Evolutionary conservation across 2,888 invertebrate genomes (phyloP).

Genomic region (Glyphotaelius pellucidus): DNA sequence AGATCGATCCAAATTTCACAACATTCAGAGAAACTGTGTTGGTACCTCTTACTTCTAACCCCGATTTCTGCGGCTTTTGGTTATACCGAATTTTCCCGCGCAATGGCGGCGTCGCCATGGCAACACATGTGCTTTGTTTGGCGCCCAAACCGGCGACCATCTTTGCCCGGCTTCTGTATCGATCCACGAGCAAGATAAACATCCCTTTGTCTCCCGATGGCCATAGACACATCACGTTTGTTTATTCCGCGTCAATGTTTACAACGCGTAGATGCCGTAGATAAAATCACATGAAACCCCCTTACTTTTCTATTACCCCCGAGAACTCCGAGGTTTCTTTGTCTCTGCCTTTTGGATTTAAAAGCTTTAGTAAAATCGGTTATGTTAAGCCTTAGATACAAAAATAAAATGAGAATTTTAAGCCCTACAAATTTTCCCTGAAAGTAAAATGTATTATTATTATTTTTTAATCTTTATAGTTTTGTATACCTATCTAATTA

Average conservation of each 20-base stretch:
- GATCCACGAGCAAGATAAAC: constrained; percentile 43
- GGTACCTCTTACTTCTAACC: not conserved
- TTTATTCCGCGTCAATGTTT: constrained; percentile 10
- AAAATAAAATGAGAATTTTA: too few species aligned
- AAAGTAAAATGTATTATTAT: not conserved
- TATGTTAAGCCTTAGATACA: not conserved
- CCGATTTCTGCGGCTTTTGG: not conserved
- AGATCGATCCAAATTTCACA: not conserved
- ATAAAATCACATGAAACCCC: not conserved
- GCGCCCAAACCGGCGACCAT: constrained; percentile 53
- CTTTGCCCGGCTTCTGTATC: constrained; percentile 46
- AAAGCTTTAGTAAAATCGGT: not conserved
- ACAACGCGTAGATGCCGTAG: not conserved
- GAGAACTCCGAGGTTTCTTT: not conserved
- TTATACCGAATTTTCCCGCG: constrained; percentile 38
- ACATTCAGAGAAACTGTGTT: not conserved
- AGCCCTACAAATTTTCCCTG: not conserved
- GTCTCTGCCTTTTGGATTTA: not conserved
- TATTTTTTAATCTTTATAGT: not conserved
- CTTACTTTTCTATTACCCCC: not conserved
- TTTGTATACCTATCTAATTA: not conserved
- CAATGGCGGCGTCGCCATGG: constrained; percentile 44
- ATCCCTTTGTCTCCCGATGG: constrained; percentile 43
- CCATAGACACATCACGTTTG: not conserved
- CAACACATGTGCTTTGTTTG: constrained; percentile 50